Conservation (phyloP, 1,140 invertebrate species). For the Branchinecta lynchi region DNA sequence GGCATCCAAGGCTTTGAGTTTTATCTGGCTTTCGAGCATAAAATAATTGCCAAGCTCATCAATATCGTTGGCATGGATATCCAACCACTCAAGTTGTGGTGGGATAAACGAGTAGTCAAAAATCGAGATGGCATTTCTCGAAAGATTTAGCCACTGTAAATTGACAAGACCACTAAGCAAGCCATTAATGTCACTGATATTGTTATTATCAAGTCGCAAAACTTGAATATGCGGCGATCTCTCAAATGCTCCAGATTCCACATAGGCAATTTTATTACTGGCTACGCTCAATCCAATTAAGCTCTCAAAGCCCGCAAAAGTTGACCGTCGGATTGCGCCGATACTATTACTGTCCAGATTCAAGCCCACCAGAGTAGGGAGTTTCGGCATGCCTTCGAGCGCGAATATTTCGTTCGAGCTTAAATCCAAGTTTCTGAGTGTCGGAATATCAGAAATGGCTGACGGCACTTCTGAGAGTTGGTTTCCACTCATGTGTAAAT, state of each 20-base stretch:
- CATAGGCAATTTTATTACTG: slow-evolving; percentile 66
- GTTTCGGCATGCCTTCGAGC: slow-evolving; percentile 63
- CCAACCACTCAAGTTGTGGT: slow-evolving; percentile 70
- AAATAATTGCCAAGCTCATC: slow-evolving; percentile 71
- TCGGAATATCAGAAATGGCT: slow-evolving; percentile 48
- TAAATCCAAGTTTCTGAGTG: slow-evolving; percentile 47
- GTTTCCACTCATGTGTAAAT: slow-evolving; percentile 73
- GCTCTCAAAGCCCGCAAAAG: slow-evolving; percentile 60
- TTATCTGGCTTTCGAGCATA: slow-evolving; percentile 52
- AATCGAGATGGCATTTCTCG: slow-evolving; percentile 69
- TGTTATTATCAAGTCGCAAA: slow-evolving; percentile 68
- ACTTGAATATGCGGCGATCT: slow-evolving; percentile 52
- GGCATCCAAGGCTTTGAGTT: slow-evolving; percentile 47
- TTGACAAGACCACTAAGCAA: slow-evolving; percentile 62
- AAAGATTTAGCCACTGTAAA: slow-evolving; percentile 70
- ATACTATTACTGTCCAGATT: slow-evolving; percentile 56
- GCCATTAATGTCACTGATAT: slow-evolving; percentile 67
- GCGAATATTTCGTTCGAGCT: slow-evolving; percentile 67
- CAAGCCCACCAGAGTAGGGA: slow-evolving; percentile 67
- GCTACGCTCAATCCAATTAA: slow-evolving; percentile 71
- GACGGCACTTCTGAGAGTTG: slow-evolving; percentile 56
- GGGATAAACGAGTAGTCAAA: slow-evolving; percentile 80
- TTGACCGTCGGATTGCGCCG: slow-evolving; percentile 43
- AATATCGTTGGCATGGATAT: slow-evolving; percentile 73
- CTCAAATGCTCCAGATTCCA: slow-evolving; percentile 64